Evolutionary conservation across 1,140 invertebrate species (phyloP), one percentile per base, ranked within the genome.

Genomic region (Bombus confusus): DNA sequence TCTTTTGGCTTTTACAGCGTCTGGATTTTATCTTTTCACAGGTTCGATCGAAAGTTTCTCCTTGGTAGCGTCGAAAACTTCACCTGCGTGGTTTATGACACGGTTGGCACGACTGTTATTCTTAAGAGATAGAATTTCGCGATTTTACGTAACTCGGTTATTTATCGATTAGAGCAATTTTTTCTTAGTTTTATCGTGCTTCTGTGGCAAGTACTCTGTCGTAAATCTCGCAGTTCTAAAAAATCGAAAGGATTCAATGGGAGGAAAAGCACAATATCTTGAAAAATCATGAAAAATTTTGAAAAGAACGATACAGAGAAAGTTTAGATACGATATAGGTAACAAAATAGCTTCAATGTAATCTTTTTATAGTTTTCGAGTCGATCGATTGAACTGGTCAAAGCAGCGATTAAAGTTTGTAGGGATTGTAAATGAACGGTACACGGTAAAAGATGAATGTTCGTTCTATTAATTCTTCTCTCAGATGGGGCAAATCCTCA

Each of bases 401-500:
- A 5, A 34, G 4, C 0, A 13, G 15, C 43, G 73, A 75, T 13
- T 71, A 28, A 37, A 37, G 37, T 28, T 28, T 3, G 1, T 1
- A 28, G 69, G 39, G 12, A n/a, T 41, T 5, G 69, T 13, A 41
- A 41, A 71, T 28, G 25, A 39, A 28, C n/a, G 34, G 69, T 41
- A 10, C 25, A 28, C 10, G 69, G 13, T 41, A 25, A 37, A 41
- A 41, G 31, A 22, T 75, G n/a, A 57, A 57, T 13, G 43, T 22
- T 25, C 31, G 73, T 75, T 75, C 73, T 52, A 75, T 75, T 75
- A 75, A 75, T 75, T 57, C 34, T 31, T 75, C 37, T 75, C 59
- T 64, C 57, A 13, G 34, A 15, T 28, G 15, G 22, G 5, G 37
- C n/a, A 31, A 77, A 62, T 78, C 28, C 75, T 37, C 25, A 3